phyloP scores from a whole-genome alignment of 2,113 vertebrate genomes.

The Bos indicus region DNA sequence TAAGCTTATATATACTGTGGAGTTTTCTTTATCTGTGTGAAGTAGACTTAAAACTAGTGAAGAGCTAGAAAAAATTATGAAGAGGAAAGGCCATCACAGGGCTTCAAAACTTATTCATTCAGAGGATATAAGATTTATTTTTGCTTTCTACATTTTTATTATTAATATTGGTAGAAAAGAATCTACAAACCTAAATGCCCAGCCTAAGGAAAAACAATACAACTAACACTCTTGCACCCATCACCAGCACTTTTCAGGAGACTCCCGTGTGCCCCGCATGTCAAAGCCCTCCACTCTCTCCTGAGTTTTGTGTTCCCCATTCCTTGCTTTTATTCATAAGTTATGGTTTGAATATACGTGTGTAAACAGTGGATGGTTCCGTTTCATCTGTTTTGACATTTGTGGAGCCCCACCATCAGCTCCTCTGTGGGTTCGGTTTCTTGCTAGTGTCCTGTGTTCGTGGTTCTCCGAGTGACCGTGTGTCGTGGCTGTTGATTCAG shows the following conservation, averaged over 20 bases:
- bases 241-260: not conserved
- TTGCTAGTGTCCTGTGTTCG: rapidly evolving
- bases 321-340: not conserved
- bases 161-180: not conserved
- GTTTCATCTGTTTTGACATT: not conserved
- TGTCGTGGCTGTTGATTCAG: rapidly evolving
- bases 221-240: not conserved
- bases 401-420: rapidly evolving
- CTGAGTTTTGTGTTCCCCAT: not conserved
- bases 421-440: not conserved
- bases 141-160: not conserved
- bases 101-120: not conserved
- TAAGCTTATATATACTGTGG: not conserved
- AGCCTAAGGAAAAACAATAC: not conserved
- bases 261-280: rapidly evolving
- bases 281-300: not conserved
- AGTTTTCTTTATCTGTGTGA: not conserved
- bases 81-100: not conserved
- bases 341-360: not conserved
- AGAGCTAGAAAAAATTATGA: not conserved
- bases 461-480: rapidly evolving
- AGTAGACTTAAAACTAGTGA: not conserved
- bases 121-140: not conserved
- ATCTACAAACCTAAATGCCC: not conserved
- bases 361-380: not conserved